These are phyloP conservation scores for Nibea coibor DNA, from an alignment of 2,113 vertebrate species.

Conservation along the genomic window DNA sequence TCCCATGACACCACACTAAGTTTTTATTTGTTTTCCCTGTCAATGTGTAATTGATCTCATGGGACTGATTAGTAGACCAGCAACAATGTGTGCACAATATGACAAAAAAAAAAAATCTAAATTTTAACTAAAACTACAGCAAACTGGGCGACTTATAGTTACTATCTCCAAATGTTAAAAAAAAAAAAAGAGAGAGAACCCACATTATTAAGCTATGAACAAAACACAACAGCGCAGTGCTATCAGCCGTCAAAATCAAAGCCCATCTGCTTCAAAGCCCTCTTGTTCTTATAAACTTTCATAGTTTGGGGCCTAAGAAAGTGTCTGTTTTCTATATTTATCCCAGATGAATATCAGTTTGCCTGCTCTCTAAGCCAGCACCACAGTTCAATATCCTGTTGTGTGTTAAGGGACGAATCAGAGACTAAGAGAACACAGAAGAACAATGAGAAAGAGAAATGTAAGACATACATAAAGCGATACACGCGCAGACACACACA, in stretches of 20 bases:
- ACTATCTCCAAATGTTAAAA: constrained; percentile 5
- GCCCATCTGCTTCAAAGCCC: constrained; percentile 56
- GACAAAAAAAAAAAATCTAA: background rate
- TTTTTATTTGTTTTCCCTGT: no score
- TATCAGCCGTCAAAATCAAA: constrained; percentile 60
- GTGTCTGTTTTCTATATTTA: constrained; percentile 74
- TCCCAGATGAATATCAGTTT: constrained; percentile 68
- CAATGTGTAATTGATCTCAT: background rate
- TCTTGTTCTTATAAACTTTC: constrained; percentile 52
- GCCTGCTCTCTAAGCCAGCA: constrained; percentile 51
- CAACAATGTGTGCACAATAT: background rate
- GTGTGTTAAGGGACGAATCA: constrained; percentile 52
- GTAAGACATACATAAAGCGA: constrained; percentile 34
- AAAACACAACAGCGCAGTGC: constrained; percentile 23
- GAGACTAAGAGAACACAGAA: constrained; percentile 50
- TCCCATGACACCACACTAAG: background rate
- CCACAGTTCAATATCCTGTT: constrained; percentile 65
- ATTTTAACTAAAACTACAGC: background rate
- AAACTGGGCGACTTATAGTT: background rate
- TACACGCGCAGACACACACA: background rate
- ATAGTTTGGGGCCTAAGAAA: constrained; percentile 51
- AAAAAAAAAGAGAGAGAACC: background rate
- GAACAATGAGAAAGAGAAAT: constrained; percentile 59
- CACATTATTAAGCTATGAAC: constrained; percentile 29
- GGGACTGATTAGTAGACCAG: background rate